Evolutionary conservation across 2,797 vertebrate species (phyloP), one percentile per base, ranked within the genome.

Genomic region (Rousettus madagascariensis): DNA sequence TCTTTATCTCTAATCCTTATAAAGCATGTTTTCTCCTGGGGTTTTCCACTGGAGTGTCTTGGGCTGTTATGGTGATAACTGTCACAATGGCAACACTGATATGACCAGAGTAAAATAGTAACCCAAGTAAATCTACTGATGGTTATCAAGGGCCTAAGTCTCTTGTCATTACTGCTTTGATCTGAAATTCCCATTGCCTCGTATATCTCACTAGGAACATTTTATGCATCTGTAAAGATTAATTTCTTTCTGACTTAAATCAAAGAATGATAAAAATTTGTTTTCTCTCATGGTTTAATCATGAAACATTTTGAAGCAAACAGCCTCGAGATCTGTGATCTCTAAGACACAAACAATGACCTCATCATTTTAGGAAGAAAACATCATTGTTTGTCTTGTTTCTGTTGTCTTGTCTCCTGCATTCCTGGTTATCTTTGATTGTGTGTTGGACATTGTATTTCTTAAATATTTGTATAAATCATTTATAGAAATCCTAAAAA

Each of bases 81-180:
- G 1, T 77, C 46, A 89, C 59, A 51, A 16, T 68, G 28, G 41
- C 75, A 55, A 28, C 49, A 9, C 49, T 68, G 66, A 57, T 80
- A 74, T 10, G 79, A 36, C 28, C 63, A 78, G n/a, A 53, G 55
- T 86, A 59, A 92, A 91, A 92, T 13, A 83, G 92, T 33, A 85
- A 63, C 68, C 90, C 63, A 89, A 61, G 86, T n/a, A 49, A 86
- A 86, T 63, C 66, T 46, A 13, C 28, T 24, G 38, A 28, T 55
- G 77, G 51, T 46, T 49, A 33, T 79, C 26, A 41, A 79, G 43
- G 43, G 36, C 57, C 75, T 61, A 86, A 94, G 79, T 88, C 43
- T 59, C 66, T 59, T 72, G 51, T 65, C 89, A 61, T 38, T 38
- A 24, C 68, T 84, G 72, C 93, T 96, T 95, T 78, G 61, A 49